Evolutionary conservation across 2,888 invertebrate genomes (phyloP), one percentile per base, ranked within the genome.

Genomic region (Macaria liturata): DNA sequence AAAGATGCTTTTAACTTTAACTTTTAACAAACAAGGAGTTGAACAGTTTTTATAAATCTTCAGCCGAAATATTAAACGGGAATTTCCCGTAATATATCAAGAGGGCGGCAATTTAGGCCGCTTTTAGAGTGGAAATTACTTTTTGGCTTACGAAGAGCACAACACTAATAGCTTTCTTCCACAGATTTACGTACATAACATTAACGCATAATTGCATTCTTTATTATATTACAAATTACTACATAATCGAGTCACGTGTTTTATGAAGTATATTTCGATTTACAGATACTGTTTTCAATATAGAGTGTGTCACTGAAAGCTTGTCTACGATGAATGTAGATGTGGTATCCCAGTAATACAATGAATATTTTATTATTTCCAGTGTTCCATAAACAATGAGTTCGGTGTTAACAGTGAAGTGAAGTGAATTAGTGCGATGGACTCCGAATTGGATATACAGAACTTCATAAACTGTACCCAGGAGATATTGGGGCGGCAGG

Each of bases 381-480:
- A 37, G 34, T 37, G 34, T 37, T 37, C 7, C 34, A 37, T 6
- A 37, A 20, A 39, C 6, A n/a, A 42, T 42, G 42, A 8, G 5
- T 42, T 42, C n/a, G 8, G n/a, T n/a, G n/a, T 42, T 39, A 42
- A 53, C 48, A 56, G 53, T 51, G 32, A 52, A 60, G 58, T 66
- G 54, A 55, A 42, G 31, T 57, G 52, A 60, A 59, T 46, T 50
- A 77, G 67, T 75, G 77, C 77, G 20, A 91, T 90, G 89, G 86
- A 88, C 71, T 79, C 88, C 55, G 91, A 91, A 61, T 70, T 77
- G 46, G 89, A 91, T 58, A 78, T 91, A 9, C 83, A 84, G 73
- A 83, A 76, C 63, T 89, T 91, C 59, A 81, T 91, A 65, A 91
- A 91, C 81, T 91, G 91, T 72, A 89, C 91, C 43, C 84, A 88